phyloP scores from a whole-genome alignment of 2,113 vertebrate species.

The Ameiurus melas region DNA sequence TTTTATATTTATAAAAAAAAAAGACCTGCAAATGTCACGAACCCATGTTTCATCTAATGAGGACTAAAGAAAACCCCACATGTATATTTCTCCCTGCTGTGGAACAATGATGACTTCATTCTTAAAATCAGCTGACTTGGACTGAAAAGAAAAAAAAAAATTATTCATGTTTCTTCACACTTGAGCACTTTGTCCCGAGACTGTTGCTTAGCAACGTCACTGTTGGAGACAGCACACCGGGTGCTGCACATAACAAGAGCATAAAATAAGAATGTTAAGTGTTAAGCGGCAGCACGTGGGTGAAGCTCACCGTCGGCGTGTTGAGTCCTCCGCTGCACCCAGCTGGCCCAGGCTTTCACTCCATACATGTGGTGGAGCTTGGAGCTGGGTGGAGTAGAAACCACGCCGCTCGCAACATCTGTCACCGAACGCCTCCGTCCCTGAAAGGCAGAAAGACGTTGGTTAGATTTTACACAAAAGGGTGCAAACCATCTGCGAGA shows the following conservation, averaged over 20 bases:
- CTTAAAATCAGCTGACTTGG: background rate
- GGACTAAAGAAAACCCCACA: background rate
- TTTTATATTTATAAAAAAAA: background rate
- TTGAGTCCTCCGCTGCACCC: slow-evolving; percentile 85
- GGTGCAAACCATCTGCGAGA: background rate
- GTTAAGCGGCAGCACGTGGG: slow-evolving; percentile 67
- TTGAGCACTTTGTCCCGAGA: slow-evolving; percentile 21
- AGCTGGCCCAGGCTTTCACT: slow-evolving; percentile 91
- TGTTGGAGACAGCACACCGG: background rate
- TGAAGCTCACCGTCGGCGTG: slow-evolving; percentile 76
- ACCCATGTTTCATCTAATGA: background rate
- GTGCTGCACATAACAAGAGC: slow-evolving; percentile 1
- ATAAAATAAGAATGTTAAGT: slow-evolving; percentile 10
- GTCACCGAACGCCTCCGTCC: slow-evolving; percentile 57
- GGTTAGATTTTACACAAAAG: background rate
- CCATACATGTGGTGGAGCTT: slow-evolving; percentile 90
- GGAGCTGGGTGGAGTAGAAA: slow-evolving; percentile 67
- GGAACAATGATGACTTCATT: background rate
- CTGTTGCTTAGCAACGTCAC: slow-evolving; percentile 39
- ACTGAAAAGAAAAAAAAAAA: background rate
- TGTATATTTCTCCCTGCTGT: background rate
- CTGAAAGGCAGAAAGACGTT: slow-evolving; percentile 50
- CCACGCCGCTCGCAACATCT: slow-evolving; percentile 59
- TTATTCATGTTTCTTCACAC: slow-evolving; percentile 6
- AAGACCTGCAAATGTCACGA: background rate